Evolutionary conservation across 2,888 invertebrate genomes (phyloP), one percentile per base, ranked within the genome.

Genomic region (Tiliacea citrago): DNA sequence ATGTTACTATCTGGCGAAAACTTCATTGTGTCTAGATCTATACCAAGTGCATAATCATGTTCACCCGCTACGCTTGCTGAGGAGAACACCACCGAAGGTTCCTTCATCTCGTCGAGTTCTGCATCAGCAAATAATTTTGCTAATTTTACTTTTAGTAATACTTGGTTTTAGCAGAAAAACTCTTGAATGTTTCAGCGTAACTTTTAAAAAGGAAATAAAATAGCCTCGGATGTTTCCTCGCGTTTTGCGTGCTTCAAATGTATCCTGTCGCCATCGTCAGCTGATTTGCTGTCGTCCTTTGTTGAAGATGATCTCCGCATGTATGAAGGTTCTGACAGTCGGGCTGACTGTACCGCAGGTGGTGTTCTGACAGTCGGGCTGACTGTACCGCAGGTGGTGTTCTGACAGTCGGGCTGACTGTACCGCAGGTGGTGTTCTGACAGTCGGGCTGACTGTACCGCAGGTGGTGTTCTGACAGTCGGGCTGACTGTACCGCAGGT

Each of bases 101-200:
- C 51, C 24, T 51, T 53, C 35, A 65, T 42, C 53, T 82, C 77
- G 5, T 67, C 72, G 21, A 84, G 53, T 39, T 84, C 82, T 12
- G 85, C 82, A 57, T 75, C 73, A 39, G 82, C 79, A 55, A 79
- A 84, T 12, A 84, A 55, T 39, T 75, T 66, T 0, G 81, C 82
- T 39, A 79, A 57, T 47, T 73, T 47, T 0, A 84, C 42, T 67
- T 84, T 82, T 13, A 84, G 7, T 29, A 60, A 51, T 5, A 76
- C 60, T 72, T 79, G 79, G 1, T 73, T 77, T 57, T 74, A 10
- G 24, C 42, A 35, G 78, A 71, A 35, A 84, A 73, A 55, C 68
- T 67, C 45, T 75, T 84, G 35, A 84, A 77, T 21, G 82, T 77
- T 39, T 75, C 73, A 10, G 77, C 68, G 16, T 84, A 82, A 47